phyloP scores from a whole-genome alignment of 2,797 vertebrate genomes.

The Hylomyscus alleni region DNA sequence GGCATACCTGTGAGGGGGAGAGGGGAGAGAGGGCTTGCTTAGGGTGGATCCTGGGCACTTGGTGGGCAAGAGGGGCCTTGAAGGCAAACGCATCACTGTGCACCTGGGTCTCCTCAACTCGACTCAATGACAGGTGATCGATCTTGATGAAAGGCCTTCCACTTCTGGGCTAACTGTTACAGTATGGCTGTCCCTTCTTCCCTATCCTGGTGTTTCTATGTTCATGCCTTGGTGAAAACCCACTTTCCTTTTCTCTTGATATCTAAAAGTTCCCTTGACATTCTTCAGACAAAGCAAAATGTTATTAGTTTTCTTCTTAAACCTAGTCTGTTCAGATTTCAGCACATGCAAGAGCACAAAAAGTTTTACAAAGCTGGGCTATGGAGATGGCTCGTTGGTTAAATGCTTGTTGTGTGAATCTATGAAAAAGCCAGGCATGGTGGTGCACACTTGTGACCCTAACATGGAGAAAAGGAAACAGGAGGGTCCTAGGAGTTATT shows the following conservation, averaged over 20 bases:
- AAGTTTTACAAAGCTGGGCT: background rate
- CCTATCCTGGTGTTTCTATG: background rate
- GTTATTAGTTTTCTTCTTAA: background rate
- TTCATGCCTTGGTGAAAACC: background rate
- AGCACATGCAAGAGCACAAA: background rate
- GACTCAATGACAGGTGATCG: background rate
- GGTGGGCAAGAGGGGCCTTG: background rate
- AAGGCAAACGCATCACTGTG: background rate
- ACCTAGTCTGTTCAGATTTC: background rate
- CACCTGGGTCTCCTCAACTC: no score
- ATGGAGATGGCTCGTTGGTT: background rate
- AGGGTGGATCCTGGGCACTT: background rate
- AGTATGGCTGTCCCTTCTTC: background rate
- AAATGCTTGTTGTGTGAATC: background rate
- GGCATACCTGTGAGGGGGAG: constrained; percentile 92
- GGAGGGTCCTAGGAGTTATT: no score
- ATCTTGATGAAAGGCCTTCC: fast-evolving
- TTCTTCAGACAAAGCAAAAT: background rate
- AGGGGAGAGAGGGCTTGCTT: constrained; percentile 19
- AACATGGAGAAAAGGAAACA: background rate
- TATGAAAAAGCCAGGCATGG: background rate
- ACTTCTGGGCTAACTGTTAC: background rate
- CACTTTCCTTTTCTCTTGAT: background rate
- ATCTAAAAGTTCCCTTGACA: background rate
- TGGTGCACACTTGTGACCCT: no score